Percentiles rank a stretch among this genome's conserved stretches.
These are phyloP conservation scores for Microcaecilia unicolor DNA, from an alignment of 2,797 vertebrate species.

Conservation along the genomic window DNA sequence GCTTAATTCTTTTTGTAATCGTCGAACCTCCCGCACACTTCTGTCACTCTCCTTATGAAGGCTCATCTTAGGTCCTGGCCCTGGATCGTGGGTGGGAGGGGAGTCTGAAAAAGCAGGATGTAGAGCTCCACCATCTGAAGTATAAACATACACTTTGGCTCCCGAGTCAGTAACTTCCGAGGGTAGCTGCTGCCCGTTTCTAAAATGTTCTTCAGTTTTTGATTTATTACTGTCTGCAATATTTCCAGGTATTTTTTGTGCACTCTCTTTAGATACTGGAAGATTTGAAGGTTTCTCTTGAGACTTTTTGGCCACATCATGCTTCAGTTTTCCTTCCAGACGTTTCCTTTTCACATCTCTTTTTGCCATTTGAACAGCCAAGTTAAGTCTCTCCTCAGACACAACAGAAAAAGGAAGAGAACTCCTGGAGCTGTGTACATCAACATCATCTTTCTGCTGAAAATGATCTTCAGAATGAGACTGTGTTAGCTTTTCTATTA, in stretches of 20 bases:
- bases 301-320: neutral
- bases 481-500: constrained; percentile 75
- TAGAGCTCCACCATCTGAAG: constrained; percentile 26
- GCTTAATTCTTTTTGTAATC: constrained; percentile 72
- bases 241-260: neutral
- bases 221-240: neutral
- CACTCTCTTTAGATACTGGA: constrained; percentile 4
- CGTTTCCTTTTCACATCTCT: constrained; percentile 69
- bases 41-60: constrained; percentile 28
- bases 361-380: constrained; percentile 74
- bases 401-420: constrained; percentile 69
- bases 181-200: constrained; percentile 18
- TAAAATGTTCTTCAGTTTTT: constrained; percentile 5
- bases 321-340: constrained; percentile 27
- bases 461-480: neutral
- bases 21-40: constrained; percentile 60
- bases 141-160: constrained; percentile 32
- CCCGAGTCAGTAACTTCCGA: constrained; percentile 26
- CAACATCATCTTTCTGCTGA: constrained; percentile 3
- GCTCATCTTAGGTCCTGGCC: constrained; percentile 1
- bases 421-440: constrained; percentile 27
- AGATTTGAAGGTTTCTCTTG: neutral
- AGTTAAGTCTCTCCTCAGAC: constrained; percentile 78
- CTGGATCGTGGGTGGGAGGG: constrained; percentile 49
- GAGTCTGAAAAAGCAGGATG: constrained; percentile 26